These are phyloP conservation scores for Nomia melanderi DNA, from an alignment of 1,140 invertebrate species.

Conservation along the genomic window DNA sequence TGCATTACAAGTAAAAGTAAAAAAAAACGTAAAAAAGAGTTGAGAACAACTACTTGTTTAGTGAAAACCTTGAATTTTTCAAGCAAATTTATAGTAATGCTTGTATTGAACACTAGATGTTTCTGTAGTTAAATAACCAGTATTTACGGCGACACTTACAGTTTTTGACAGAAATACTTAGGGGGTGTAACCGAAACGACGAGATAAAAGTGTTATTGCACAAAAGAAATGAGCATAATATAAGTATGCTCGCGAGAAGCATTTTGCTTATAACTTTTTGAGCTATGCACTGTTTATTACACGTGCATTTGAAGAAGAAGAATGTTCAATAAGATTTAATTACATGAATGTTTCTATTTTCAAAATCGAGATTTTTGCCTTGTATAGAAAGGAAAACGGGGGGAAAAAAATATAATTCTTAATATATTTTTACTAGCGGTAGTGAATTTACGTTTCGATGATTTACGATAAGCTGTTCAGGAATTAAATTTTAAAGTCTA, in stretches of 20 bases:
- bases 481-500: constrained; percentile 34
- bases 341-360: constrained; percentile 39
- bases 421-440: constrained; percentile 45
- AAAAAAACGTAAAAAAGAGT: constrained; percentile 45
- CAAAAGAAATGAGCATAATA: constrained; percentile 50
- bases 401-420: constrained; percentile 32
- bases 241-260: constrained; percentile 14
- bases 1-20: constrained; percentile 49
- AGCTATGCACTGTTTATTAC: constrained; percentile 12
- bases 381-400: neutral
- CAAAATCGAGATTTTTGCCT: constrained; percentile 28
- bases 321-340: constrained; percentile 50
- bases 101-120: constrained; percentile 49
- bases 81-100: constrained; percentile 50
- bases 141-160: constrained; percentile 48
- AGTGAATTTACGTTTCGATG: constrained; percentile 26
- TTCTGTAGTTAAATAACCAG: constrained; percentile 51
- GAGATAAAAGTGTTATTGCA: constrained; percentile 53
- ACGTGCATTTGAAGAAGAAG: neutral
- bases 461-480: constrained; percentile 22
- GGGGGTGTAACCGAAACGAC: constrained; percentile 46
- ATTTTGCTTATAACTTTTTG: constrained; percentile 52
- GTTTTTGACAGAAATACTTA: constrained; percentile 50
- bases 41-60: constrained; percentile 32
- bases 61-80: constrained; percentile 52